Evolutionary conservation across 2,797 vertebrate genomes (phyloP).

Genomic region (Tapirus indicus): DNA sequence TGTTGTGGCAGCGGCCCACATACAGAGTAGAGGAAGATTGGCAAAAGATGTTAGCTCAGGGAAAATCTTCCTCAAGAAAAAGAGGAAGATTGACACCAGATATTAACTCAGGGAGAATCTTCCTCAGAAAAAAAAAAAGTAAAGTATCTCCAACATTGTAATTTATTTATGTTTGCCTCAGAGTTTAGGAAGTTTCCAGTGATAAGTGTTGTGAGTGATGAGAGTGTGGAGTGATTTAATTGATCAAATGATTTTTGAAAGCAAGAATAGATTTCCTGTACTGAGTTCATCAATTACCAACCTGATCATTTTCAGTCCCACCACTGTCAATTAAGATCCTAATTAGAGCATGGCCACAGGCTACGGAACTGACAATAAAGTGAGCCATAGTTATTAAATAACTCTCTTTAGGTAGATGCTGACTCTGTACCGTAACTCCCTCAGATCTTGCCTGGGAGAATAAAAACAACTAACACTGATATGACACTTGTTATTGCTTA

Average conservation of each 20-base stretch:
- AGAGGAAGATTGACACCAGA: too few relatives aligned
- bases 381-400: neutral
- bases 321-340: neutral
- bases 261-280: neutral
- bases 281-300: constrained; percentile 11
- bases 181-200: neutral
- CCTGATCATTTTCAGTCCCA: neutral
- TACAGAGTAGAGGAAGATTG: too few relatives aligned
- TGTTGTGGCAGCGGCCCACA: too few relatives aligned
- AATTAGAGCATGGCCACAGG: neutral
- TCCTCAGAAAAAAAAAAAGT: neutral
- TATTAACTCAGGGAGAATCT: too few relatives aligned
- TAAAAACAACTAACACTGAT: neutral
- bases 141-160: neutral
- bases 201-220: neutral
- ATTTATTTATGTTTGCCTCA: constrained; percentile 26
- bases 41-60: too few relatives aligned
- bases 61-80: too few relatives aligned
- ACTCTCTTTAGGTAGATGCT: neutral
- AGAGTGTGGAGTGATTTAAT: neutral
- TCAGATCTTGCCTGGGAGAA: neutral
- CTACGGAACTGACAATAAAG: neutral
- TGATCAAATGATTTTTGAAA: neutral
- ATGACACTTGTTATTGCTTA: neutral
- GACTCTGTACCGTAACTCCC: neutral